Percentiles rank a stretch among this genome's conserved stretches.
phyloP scores from a whole-genome alignment of 64 coral and sea anemone species.

The Acropora yongei region DNA sequence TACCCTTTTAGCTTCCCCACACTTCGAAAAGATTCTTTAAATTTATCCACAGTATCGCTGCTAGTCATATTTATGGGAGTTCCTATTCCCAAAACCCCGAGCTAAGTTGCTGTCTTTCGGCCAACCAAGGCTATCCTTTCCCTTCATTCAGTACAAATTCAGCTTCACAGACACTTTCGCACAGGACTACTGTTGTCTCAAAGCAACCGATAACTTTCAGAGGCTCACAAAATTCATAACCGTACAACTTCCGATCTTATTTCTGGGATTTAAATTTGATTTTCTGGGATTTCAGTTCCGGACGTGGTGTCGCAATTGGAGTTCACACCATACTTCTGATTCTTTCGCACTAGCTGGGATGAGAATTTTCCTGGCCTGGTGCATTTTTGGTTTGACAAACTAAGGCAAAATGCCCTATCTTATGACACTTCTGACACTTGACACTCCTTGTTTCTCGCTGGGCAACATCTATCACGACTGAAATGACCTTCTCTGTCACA shows the following conservation, averaged over 20 bases:
- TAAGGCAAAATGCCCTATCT: too few relatives aligned
- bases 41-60: background rate
- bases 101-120: background rate
- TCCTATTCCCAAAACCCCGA: slow-evolving; percentile 11
- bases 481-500: too few relatives aligned
- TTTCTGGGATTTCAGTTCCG: background rate
- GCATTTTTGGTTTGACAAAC: too few relatives aligned
- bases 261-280: background rate
- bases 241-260: slow-evolving; percentile 6
- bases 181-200: background rate
- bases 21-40: slow-evolving; percentile 5
- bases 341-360: too few relatives aligned
- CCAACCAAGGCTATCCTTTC: slow-evolving; percentile 9
- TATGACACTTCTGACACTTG: too few relatives aligned
- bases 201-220: slow-evolving; percentile 29
- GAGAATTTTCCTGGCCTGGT: too few relatives aligned
- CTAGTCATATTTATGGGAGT: background rate
- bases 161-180: background rate
- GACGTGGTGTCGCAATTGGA: too few relatives aligned
- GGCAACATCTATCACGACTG: too few relatives aligned
- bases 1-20: slow-evolving; percentile 43
- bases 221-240: background rate
- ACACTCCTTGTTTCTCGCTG: too few relatives aligned
- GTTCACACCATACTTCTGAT: too few relatives aligned
- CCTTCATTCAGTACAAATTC: slow-evolving; percentile 22